Conservation (phyloP, 2,797 vertebrate species). For the Lates japonicus region DNA sequence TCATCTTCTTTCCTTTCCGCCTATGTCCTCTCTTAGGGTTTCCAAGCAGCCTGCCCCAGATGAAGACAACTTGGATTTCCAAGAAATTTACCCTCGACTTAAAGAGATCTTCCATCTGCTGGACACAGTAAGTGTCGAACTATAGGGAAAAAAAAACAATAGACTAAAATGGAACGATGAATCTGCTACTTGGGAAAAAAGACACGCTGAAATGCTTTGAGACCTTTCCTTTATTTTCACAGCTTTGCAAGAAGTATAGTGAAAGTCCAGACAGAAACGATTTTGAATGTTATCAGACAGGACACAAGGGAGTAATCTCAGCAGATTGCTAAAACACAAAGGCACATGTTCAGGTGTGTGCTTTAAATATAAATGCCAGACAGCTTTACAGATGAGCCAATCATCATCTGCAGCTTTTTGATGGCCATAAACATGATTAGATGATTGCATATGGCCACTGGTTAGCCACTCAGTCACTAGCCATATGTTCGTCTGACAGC, state of each 20-base stretch:
- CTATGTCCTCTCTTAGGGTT: conserved; percentile 8
- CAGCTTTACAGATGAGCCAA: conserved; percentile 76
- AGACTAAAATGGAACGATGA: not conserved
- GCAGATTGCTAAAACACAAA: conserved; percentile 72
- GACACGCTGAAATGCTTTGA: conserved; percentile 1
- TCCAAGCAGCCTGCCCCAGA: conserved; percentile 31
- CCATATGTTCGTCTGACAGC: conserved; percentile 83
- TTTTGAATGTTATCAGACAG: conserved; percentile 52
- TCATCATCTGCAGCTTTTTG: conserved; percentile 73
- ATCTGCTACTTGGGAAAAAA: conserved; percentile 1
- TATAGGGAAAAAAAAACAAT: not conserved
- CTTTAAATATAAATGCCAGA: conserved; percentile 71
- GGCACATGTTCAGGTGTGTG: conserved; percentile 70
- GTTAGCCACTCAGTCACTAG: conserved; percentile 77
- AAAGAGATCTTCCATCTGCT: conserved; percentile 75
- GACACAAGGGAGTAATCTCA: conserved; percentile 69
- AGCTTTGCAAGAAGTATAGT: conserved; percentile 9
- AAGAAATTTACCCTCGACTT: conserved; percentile 66
- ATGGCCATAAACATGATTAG: conserved; percentile 77
- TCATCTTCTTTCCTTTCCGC: not conserved
- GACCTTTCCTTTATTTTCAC: conserved; percentile 26
- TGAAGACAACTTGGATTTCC: conserved; percentile 66
- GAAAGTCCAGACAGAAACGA: conserved; percentile 41
- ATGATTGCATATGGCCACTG: conserved; percentile 81
- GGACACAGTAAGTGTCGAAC: conserved; percentile 68